Percentiles rank a stretch among this genome's conserved stretches.
phyloP scores from a whole-genome alignment of 2,888 invertebrate genomes.

The Caradrina kadenii region DNA sequence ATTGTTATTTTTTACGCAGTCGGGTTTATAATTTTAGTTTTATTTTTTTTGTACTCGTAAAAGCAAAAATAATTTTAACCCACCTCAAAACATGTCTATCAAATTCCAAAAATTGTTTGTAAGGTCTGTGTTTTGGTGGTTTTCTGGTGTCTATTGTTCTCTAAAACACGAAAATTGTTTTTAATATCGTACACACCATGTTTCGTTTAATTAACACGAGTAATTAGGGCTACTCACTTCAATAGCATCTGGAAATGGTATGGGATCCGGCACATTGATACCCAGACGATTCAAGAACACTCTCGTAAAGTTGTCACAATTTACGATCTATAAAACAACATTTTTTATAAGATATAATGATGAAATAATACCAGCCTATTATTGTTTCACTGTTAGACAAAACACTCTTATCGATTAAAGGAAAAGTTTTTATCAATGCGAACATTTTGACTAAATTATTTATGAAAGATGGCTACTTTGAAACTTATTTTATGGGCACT shows the following conservation, averaged over 20 bases:
- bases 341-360: background rate
- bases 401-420: too few relatives aligned
- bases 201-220: background rate
- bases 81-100: constrained; percentile 92
- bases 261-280: constrained; percentile 94
- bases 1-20: too few relatives aligned
- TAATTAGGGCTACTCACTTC: constrained; percentile 69
- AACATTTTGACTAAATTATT: too few relatives aligned
- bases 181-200: background rate
- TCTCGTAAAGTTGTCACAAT: constrained; percentile 96
- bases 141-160: constrained; percentile 69
- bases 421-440: too few relatives aligned
- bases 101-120: constrained; percentile 95
- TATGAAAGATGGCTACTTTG: too few relatives aligned
- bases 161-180: constrained; percentile 72
- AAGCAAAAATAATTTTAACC: constrained; percentile 1
- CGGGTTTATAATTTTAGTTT: too few relatives aligned
- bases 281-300: constrained; percentile 96
- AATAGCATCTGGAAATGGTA: constrained; percentile 83
- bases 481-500: too few relatives aligned
- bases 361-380: too few relatives aligned
- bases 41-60: background rate
- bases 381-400: too few relatives aligned
- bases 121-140: constrained; percentile 90
- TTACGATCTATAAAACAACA: constrained; percentile 92